These are phyloP conservation scores for Acleris sparsana DNA, from an alignment of 2,888 invertebrate species.

Conservation along the genomic window DNA sequence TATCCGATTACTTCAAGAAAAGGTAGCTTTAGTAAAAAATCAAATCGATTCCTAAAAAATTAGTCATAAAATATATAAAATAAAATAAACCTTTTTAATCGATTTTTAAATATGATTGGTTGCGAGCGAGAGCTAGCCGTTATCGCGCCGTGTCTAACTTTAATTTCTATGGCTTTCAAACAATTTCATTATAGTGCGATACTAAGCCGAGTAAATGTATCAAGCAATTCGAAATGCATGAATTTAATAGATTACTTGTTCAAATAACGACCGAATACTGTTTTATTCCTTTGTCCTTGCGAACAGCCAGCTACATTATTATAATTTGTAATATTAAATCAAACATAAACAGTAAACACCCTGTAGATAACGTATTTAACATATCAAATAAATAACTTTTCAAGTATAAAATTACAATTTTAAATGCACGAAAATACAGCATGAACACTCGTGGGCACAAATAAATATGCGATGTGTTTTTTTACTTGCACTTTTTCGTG, in stretches of 20 bases:
- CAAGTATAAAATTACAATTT: neutral
- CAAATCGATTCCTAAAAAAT: too few species aligned
- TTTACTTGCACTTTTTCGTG: conserved; percentile 33
- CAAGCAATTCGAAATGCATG: neutral
- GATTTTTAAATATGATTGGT: neutral
- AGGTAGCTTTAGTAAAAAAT: too few species aligned
- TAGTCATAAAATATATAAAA: neutral
- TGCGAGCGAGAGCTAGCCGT: neutral
- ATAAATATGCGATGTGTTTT: conserved; percentile 24
- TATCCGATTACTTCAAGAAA: too few species aligned
- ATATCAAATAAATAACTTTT: neutral
- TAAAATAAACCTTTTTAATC: neutral
- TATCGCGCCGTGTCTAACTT: conserved; percentile 17
- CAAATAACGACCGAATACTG: neutral
- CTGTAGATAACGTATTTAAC: too few species aligned
- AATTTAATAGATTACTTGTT: neutral
- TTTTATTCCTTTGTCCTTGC: neutral
- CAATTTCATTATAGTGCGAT: conserved; percentile 19
- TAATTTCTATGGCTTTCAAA: conserved; percentile 6
- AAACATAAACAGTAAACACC: too few species aligned
- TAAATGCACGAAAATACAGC: neutral
- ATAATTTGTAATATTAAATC: too few species aligned
- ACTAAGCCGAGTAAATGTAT: conserved; percentile 1
- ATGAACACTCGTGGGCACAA: neutral
- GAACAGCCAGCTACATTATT: too few species aligned